Evolutionary conservation across 2,113 vertebrate species (phyloP), one percentile per base, ranked within the genome.

Genomic region (Esox niger): DNA sequence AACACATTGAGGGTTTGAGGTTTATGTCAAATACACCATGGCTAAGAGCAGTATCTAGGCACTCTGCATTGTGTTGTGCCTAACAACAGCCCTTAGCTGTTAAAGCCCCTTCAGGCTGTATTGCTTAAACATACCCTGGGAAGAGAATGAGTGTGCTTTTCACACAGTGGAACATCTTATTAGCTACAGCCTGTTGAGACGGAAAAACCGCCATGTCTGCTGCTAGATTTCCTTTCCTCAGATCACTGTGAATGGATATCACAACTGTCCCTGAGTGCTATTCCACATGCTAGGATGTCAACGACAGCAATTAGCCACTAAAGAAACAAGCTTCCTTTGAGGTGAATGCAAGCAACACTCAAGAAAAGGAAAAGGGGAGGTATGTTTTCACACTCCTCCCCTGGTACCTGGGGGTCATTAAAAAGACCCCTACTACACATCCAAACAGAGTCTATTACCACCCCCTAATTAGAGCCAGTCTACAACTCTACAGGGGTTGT

Each of bases 251-350:
- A 74, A 78, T 64, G 75, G 68, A 20, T 66, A 80, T 75, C 73
- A 70, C 71, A 78, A 80, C 71, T 76, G 55, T 67, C 68, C 32
- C 73, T 67, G 70, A 76, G 69, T 80, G 76, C 79, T 73, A 82
- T 80, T 83, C 87, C 71, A 84, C 33, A 58, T 79, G 56, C 79
- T 84, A 74, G 70, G 64, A 49, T 66, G 80, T 84, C 84, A 82
- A 85, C 81, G 77, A 84, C 66, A 20, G 67, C 74, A 64, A 65
- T 81, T 78, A 84, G 74, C 73, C 81, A 62, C 83, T 84, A 80
- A 82, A 85, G 75, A 86, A 86, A 83, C 84, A 86, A 31, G 61
- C 73, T 56, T 63, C 61, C 56, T 75, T 65, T 69, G 32, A 66
- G 79, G 46, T 43, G 59, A 55, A 29, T 47, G 65, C 64, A 49